Evolutionary conservation across 1,140 invertebrate species (phyloP), one percentile per base, ranked within the genome.

Genomic region (Onthophagus taurus): DNA sequence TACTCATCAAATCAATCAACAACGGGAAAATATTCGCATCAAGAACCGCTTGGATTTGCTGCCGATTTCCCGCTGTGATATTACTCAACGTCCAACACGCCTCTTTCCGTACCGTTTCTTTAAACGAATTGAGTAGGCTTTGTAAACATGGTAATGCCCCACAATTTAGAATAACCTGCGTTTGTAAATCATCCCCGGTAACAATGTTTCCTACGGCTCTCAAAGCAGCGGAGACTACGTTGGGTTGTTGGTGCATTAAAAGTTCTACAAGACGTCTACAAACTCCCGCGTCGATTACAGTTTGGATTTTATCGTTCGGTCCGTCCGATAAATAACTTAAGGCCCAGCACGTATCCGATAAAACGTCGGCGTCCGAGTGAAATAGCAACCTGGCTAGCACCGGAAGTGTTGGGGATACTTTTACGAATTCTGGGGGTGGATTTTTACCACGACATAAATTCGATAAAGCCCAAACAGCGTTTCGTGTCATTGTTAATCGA

Each of bases 41-140:
- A 55, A 97, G 93, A 5, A 97, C 90, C 49, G 86, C 83, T 83
- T 96, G 86, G 53, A 95, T 93, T 71, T 97, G 95, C 54, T 82
- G 77, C 34, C 85, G 77, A 70, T 97, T 97, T 35, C 95, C 94
- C 41, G 94, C 94, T 2, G 94, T 96, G 38, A 98, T 96, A 69
- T 98, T 98, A 26, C 92, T 97, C 50, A 98, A 84, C 31, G 94
- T 96, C 94, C 95, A 98, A 63, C 92, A 97, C 4, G 93, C 90
- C 69, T 98, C 95, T 72, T 98, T 98, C 38, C 86, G 76, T 33
- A 97, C 82, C 17, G 81, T 78, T 67, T 97, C 94, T 55, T 87
- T 87, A 24, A 72, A 59, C 6, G 82, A 83, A 31, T 73, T 75
- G 31, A 98, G 72, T 19, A 97, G 70, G 60, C 87, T 80, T 42